Base-by-base conservation (phyloP, 2,797 vertebrate species). In the Pogoniulus pusillus region DNA sequence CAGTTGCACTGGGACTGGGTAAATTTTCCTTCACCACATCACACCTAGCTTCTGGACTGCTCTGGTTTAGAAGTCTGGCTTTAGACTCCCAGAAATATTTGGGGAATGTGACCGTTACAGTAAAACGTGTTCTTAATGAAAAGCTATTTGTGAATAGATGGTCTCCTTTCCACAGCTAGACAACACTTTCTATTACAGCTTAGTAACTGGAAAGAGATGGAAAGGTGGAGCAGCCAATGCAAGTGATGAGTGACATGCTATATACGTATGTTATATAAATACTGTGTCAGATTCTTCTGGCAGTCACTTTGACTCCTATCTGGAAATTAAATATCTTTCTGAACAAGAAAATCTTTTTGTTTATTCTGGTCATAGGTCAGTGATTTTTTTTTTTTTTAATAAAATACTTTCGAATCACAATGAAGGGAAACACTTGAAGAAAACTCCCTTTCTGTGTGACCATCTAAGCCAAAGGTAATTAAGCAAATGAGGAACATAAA, bases 11-110 rank as follows among this genome's bases (percentile, higher is more conserved):
- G 53, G 76, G 54, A 80, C 65, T 5, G 20, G 81, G 51, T 7
- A 66, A 58, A 91, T 74, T 94, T 89, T 89, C 92, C 92, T 93
- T 82, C 41, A 43, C 96, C 93, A 96, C 96, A 96, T 97, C 86
- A 97, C 89, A 96, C 79, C 88, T 77, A 65, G 73, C 47, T 68
- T 54, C 53, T 88, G 41, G 78, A 85, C 76, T 95, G 54, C 83
- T 92, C 87, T 81, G 73, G 93, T 90, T 95, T 92, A 92, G 86
- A 91, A 94, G 90, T 91, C 84, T 88, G 75, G 83, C 85, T 94
- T 96, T 85, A 91, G 85, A 73, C 80, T 94, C 82, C 49, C 86
- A 82, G 58, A 97, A 97, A 80, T 89, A 93, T 97, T 85, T 96
- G 90, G 69, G 88, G 91, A 96, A 97, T 97, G 90, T 57, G 88